A percentile compares a stretch with the other conserved stretches of the same genome.
Evolutionary conservation across 2,113 vertebrate species (phyloP).

Genomic region (Sardina pilchardus): DNA sequence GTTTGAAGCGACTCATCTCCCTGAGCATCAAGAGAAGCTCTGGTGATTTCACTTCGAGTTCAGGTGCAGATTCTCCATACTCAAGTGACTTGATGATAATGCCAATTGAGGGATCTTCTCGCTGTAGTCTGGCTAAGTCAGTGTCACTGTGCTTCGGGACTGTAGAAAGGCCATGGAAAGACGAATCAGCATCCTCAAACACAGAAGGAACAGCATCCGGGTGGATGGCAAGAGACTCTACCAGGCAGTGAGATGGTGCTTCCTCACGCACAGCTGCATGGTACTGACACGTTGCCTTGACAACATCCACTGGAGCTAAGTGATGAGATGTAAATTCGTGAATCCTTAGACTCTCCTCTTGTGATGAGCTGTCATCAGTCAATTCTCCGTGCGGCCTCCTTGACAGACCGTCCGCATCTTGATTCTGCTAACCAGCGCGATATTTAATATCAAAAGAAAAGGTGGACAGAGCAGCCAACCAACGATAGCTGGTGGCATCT

Average conservation of each 20-base stretch:
- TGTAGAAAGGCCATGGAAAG: not conserved
- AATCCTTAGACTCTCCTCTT: not conserved
- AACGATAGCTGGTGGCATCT: slow-evolving; percentile 18
- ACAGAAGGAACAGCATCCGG: not conserved
- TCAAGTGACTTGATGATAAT: not conserved
- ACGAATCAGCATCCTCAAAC: not conserved
- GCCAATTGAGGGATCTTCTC: not conserved
- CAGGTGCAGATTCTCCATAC: not conserved
- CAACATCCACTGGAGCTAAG: not conserved
- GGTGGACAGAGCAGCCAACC: too few species aligned
- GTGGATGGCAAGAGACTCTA: not conserved
- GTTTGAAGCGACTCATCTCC: not conserved
- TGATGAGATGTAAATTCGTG: not conserved
- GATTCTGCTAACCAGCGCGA: slow-evolving; percentile 16
- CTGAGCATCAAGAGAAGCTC: not conserved
- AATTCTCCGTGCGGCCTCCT: slow-evolving; percentile 13
- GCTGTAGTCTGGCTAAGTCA: not conserved
- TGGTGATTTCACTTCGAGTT: not conserved
- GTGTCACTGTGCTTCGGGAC: not conserved
- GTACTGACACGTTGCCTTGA: slow-evolving; percentile 39
- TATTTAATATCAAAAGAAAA: slow-evolving; percentile 22
- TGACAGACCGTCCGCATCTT: slow-evolving; percentile 27
- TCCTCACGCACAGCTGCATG: not conserved
- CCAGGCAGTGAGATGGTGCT: not conserved
- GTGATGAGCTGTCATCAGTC: not conserved